Base-by-base conservation (phyloP, 2,797 vertebrate genomes). In the Microchirus variegatus region DNA sequence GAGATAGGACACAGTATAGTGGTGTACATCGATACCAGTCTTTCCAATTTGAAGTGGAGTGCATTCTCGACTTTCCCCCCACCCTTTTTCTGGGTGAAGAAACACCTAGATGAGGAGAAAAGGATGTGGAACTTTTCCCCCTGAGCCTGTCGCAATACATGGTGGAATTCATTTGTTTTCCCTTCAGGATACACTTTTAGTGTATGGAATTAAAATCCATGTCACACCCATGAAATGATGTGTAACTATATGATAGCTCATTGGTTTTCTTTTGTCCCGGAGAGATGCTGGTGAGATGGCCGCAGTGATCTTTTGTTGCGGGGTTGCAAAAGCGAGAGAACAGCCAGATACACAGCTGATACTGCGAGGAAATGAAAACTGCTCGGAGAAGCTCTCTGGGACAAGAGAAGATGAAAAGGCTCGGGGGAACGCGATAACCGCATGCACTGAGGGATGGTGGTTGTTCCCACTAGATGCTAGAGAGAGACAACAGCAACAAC, bases 1-100 rank as follows among this genome's bases (percentile, higher is more conserved):
- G 78, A 84, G 66, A 78, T 76, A 75, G 75, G 83, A 89, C 70
- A 88, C 74, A 75, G 75, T 81, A 83, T 72, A 91, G 81, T 83
- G 71, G 77, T 67, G 81, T 85, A 87, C 73, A 87, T 79, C 72
- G 59, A 82, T 65, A 78, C 79, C 59, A 73, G 67, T 79, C 52
- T 78, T 54, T 77, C 70, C 52, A 47, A 48, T 56, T 59, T 53
- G 48, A 67, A 70, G 59, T 69, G 38, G 73, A 66, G 77, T 41
- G 14, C 53, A 16, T 54, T 47, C 42, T 38, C 36, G 38, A 51
- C 52, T 59, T 56, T 8, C 19, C 72, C 63, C 63, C 63, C 63
- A 14, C 63, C 62, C 61, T n/a, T 70, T 58, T 53, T 31, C 31
- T 63, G 63, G 47, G 50, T 57, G 38, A 63, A 17, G 49, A 54